Evolutionary conservation across 1,140 invertebrate genomes (phyloP).

Genomic region (Lanistes nyassanus): DNA sequence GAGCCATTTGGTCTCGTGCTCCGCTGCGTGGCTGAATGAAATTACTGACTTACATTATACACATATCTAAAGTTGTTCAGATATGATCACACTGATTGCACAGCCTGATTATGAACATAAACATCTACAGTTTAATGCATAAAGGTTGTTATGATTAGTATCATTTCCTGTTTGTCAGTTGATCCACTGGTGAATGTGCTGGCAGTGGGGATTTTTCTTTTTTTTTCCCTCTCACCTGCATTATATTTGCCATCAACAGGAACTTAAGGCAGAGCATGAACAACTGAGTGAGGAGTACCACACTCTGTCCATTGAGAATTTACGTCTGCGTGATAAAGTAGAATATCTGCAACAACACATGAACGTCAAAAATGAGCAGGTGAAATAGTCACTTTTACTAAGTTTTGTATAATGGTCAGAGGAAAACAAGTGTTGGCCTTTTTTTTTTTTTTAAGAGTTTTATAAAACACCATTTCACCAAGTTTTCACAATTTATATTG

Average conservation of each 20-base stretch:
- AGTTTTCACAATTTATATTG: no score
- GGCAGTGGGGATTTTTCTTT: no score
- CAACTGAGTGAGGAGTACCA: constrained; percentile 49
- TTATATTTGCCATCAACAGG: constrained; percentile 36
- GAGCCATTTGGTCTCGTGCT: no score
- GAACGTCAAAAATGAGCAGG: constrained; percentile 27
- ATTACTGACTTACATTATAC: no score
- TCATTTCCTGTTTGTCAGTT: neutral
- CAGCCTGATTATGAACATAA: no score
- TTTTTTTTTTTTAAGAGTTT: no score
- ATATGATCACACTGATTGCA: no score
- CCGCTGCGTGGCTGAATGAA: no score
- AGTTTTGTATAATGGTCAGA: no score
- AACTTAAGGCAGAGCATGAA: constrained; percentile 53
- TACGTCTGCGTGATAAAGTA: constrained; percentile 41
- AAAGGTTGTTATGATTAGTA: neutral
- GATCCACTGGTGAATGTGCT: neutral
- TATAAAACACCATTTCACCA: no score
- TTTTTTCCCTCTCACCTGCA: neutral
- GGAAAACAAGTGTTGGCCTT: no score
- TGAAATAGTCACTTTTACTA: neutral
- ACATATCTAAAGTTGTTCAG: no score
- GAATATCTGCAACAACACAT: constrained; percentile 36
- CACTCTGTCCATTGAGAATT: constrained; percentile 42
- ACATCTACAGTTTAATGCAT: neutral